Evolutionary conservation across 2,113 vertebrate species (phyloP).

Genomic region (Odobenus rosmarus): DNA sequence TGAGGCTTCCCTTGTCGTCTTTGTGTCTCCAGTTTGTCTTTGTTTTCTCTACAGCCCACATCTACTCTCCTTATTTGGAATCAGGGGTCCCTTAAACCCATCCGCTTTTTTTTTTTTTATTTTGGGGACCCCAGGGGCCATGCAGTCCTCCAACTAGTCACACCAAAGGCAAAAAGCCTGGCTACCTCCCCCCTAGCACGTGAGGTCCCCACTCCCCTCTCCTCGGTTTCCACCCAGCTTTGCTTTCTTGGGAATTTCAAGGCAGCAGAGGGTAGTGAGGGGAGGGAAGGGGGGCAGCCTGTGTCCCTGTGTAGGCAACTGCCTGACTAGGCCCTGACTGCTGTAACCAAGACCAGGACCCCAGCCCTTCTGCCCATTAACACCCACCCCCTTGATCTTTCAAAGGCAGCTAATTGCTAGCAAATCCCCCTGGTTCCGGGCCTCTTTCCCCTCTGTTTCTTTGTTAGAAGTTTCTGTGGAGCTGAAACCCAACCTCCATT

Average conservation of each 20-base stretch:
- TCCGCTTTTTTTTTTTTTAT: constrained; percentile 62
- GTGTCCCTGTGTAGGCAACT: constrained; percentile 62
- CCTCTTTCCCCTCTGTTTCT: constrained; percentile 67
- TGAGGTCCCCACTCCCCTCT: constrained; percentile 59
- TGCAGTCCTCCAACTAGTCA: constrained; percentile 77
- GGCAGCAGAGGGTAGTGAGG: constrained; percentile 49
- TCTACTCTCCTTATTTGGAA: constrained; percentile 62
- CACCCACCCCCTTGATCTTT: constrained; percentile 61
- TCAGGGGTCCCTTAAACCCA: constrained; percentile 49
- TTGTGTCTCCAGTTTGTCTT: constrained; percentile 52
- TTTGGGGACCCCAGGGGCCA: constrained; percentile 69
- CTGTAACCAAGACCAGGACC: constrained; percentile 67
- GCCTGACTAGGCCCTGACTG: constrained; percentile 66
- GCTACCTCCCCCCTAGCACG: constrained; percentile 74
- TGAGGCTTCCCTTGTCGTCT: constrained; percentile 54
- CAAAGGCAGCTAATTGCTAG: constrained; percentile 82
- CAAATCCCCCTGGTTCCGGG: constrained; percentile 62
- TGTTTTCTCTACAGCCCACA: constrained; percentile 45
- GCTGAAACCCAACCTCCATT: constrained; percentile 70
- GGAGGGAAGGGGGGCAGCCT: constrained; percentile 36
- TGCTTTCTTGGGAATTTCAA: constrained; percentile 70
- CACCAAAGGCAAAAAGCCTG: constrained; percentile 82
- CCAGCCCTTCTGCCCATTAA: constrained; percentile 61
- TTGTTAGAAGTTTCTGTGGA: constrained; percentile 70
- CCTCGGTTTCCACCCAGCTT: constrained; percentile 64